A percentile compares a stretch with the other conserved stretches of the same genome.
Evolutionary conservation across 53 echinoderm and acorn worm genomes (phyloP).

Genomic region (Arbacia lixula): DNA sequence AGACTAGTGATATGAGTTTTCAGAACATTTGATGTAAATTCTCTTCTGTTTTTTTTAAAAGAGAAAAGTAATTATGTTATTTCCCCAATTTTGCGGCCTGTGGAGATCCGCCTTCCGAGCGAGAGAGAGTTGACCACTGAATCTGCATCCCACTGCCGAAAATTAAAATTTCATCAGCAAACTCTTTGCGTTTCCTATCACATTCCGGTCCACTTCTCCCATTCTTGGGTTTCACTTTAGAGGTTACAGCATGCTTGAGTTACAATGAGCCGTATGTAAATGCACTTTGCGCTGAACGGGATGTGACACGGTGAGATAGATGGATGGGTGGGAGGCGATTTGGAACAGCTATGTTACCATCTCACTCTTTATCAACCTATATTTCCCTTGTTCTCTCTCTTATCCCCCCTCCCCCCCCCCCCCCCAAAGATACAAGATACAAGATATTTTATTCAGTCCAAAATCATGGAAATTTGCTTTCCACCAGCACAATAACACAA

Average conservation of each 20-base stretch:
- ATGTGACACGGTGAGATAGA: constrained; percentile 33
- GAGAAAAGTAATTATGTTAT: too few species aligned
- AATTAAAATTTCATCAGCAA: constrained; percentile 52
- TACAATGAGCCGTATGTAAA: constrained; percentile 36
- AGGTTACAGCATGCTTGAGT: constrained; percentile 43
- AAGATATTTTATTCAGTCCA: too few species aligned
- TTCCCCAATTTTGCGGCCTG: too few species aligned
- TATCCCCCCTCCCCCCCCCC: not conserved
- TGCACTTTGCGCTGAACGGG: constrained; percentile 50
- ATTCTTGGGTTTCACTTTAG: constrained; percentile 45
- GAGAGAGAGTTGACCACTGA: constrained; percentile 31
- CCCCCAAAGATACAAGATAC: too few species aligned
- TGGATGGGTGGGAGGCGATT: constrained; percentile 19
- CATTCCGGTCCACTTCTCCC: constrained; percentile 20
- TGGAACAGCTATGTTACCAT: too few species aligned
- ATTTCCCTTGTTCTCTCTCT: not conserved
- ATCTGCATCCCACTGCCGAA: constrained; percentile 22
- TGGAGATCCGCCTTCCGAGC: constrained; percentile 18
- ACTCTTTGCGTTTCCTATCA: constrained; percentile 51
- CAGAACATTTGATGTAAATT: too few species aligned
- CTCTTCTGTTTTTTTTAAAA: too few species aligned
- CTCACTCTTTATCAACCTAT: not conserved
- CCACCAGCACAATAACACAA: too few species aligned
- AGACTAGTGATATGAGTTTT: too few species aligned
- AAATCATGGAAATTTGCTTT: too few species aligned